Conservation (phyloP, 2,888 invertebrate genomes). For the Boloria selene region DNA sequence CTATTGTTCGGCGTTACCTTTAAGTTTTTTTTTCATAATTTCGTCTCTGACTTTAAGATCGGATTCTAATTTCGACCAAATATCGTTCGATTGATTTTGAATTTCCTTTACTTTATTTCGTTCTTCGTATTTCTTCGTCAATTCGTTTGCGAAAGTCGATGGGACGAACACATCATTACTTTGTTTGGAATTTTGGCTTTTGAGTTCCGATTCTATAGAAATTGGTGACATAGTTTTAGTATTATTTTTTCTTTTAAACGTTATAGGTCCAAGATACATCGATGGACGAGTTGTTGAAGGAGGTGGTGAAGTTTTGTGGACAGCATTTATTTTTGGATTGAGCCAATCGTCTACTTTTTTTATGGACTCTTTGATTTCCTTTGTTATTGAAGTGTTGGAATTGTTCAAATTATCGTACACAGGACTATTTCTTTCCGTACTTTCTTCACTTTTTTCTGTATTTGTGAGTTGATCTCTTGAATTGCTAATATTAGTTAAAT, state of each 20-base stretch:
- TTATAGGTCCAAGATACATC: constrained; percentile 41
- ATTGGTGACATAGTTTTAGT: constrained; percentile 32
- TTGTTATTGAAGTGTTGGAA: background rate
- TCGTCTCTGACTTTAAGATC: constrained; percentile 40
- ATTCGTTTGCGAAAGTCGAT: constrained; percentile 39
- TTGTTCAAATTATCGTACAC: background rate
- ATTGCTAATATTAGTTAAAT: background rate
- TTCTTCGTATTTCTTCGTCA: constrained; percentile 38
- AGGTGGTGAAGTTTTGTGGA: background rate
- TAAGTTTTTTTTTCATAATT: constrained; percentile 24
- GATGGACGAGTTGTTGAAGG: constrained; percentile 10
- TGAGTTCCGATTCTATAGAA: constrained; percentile 15
- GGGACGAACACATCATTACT: constrained; percentile 33
- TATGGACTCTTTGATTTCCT: constrained; percentile 27
- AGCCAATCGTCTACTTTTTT: constrained; percentile 48
- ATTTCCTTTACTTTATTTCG: constrained; percentile 24
- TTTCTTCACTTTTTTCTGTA: background rate
- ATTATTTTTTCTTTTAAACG: constrained; percentile 41
- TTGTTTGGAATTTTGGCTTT: background rate
- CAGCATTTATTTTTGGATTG: constrained; percentile 7
- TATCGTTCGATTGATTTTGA: constrained; percentile 15
- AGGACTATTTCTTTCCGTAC: background rate
- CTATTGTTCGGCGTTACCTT: background rate
- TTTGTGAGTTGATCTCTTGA: background rate
- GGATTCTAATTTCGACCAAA: constrained; percentile 39